A percentile compares a stretch with the other conserved stretches of the same genome.
phyloP scores from a whole-genome alignment of 1,140 invertebrate genomes.

The Berghia stephanieae region DNA sequence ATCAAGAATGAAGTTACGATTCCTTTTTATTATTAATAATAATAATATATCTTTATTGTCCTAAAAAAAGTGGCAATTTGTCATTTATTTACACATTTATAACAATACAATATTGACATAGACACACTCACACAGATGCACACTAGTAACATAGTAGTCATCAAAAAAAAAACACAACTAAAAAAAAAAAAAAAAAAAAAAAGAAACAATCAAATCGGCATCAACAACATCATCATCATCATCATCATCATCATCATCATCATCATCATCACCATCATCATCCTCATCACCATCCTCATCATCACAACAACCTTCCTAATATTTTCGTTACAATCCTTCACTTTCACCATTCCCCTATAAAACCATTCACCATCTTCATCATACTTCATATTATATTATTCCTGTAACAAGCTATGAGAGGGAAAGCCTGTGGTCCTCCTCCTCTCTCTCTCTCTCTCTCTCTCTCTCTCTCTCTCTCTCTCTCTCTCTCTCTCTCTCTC shows the following conservation, averaged over 20 bases:
- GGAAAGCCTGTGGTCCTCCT: not conserved
- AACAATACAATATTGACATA: not conserved
- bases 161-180: not conserved
- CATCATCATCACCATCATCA: conserved; percentile 30
- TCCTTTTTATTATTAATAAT: too few species aligned
- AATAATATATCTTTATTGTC: too few species aligned
- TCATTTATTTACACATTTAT: conserved; percentile 21
- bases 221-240: conserved; percentile 15
- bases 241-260: conserved; percentile 31
- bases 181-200: conserved; percentile 3
- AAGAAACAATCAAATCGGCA: not conserved
- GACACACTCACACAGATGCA: too few species aligned
- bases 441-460: conserved; percentile 15
- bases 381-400: conserved; percentile 12
- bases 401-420: not conserved
- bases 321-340: conserved; percentile 34
- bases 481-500: not conserved
- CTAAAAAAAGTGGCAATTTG: too few species aligned
- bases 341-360: conserved; percentile 34
- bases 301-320: conserved; percentile 21
- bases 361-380: conserved; percentile 37
- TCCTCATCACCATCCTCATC: conserved; percentile 30
- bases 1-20: too few species aligned
- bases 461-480: not conserved
- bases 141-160: too few species aligned